Evolutionary conservation across 2,797 vertebrate genomes (phyloP).

Genomic region (Ptychobarbus kaznakovi): DNA sequence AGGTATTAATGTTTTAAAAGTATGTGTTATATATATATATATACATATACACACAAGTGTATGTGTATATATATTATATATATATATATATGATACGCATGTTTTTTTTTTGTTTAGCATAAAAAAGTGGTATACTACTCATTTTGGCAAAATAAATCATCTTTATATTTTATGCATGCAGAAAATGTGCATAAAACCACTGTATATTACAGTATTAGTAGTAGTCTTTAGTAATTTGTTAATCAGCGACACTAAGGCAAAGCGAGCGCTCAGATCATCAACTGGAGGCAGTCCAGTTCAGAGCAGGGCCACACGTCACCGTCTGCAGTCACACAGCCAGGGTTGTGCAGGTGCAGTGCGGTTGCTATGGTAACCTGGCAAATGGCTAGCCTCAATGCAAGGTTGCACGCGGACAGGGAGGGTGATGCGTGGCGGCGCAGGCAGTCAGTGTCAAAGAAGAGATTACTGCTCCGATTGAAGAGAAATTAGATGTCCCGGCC

Average conservation of each 20-base stretch:
- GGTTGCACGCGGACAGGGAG: conserved; percentile 47
- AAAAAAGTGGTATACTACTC: background rate
- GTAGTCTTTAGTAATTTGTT: conserved; percentile 21
- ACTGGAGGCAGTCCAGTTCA: conserved; percentile 63
- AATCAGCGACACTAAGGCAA: conserved; percentile 22
- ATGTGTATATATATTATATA: too few species aligned
- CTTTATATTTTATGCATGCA: background rate
- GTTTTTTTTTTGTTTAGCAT: background rate
- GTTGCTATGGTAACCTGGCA: conserved; percentile 74
- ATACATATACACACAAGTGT: too few species aligned
- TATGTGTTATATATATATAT: too few species aligned
- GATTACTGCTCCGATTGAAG: conserved; percentile 59
- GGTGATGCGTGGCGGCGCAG: background rate
- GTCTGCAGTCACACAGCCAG: conserved; percentile 45
- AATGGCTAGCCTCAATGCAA: conserved; percentile 63
- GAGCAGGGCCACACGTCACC: conserved; percentile 63
- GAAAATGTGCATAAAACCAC: background rate
- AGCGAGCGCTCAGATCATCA: conserved; percentile 56
- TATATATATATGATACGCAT: too few species aligned
- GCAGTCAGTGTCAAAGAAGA: conserved; percentile 27
- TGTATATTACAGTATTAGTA: background rate
- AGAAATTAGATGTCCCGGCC: conserved; percentile 59
- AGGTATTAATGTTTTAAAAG: too few species aligned
- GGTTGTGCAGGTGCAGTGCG: background rate
- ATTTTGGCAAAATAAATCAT: background rate